Conservation (phyloP, 1,140 invertebrate genomes). For the Diorhabda elongata region DNA sequence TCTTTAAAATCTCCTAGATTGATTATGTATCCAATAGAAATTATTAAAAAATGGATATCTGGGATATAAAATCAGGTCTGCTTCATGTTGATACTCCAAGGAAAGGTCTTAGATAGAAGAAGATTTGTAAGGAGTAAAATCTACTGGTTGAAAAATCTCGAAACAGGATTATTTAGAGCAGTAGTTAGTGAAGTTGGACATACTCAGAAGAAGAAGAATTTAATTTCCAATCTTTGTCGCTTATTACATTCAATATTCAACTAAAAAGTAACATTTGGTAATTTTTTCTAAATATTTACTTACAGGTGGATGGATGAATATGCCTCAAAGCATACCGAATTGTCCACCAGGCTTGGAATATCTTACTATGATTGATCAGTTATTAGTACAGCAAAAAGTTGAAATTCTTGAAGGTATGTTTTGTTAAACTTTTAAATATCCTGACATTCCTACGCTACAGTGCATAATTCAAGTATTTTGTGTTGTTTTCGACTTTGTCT, state of each 20-base stretch:
- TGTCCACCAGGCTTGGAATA: constrained; percentile 91
- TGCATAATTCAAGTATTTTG: too few species aligned
- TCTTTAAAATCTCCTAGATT: too few species aligned
- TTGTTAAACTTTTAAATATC: neutral
- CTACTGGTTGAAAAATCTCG: too few species aligned
- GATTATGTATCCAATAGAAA: too few species aligned
- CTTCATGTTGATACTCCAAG: too few species aligned
- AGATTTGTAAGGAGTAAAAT: too few species aligned
- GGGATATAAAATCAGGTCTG: too few species aligned
- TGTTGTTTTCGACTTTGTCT: too few species aligned
- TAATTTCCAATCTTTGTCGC: constrained; percentile 4
- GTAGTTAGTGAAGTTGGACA: neutral
- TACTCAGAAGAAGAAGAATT: neutral
- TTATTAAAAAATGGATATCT: too few species aligned
- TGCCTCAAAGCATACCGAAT: constrained; percentile 66
- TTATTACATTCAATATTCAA: neutral
- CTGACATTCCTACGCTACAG: neutral
- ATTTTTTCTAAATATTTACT: constrained; percentile 29
- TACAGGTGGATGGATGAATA: constrained; percentile 78
- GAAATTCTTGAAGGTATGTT: constrained; percentile 73
- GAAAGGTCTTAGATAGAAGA: too few species aligned
- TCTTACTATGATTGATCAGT: constrained; percentile 83
- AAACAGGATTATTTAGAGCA: neutral
- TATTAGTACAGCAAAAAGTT: constrained; percentile 84
- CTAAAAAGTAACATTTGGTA: neutral